These are phyloP conservation scores for Erythrocebus patas DNA, from an alignment of 2,113 vertebrate genomes.

Conservation along the genomic window DNA sequence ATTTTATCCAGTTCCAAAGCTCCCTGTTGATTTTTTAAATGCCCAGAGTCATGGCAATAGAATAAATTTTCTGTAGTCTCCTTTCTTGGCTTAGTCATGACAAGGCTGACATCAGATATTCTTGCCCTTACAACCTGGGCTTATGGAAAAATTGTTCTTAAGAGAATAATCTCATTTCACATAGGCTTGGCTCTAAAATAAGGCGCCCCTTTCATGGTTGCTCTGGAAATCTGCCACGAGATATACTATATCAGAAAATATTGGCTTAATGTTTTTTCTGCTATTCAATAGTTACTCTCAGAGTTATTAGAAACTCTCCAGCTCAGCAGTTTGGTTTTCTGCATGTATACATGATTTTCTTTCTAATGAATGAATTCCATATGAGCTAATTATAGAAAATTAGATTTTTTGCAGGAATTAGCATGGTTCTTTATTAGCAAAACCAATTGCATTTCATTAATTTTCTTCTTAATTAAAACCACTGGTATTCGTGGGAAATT, in stretches of 20 bases:
- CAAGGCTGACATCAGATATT: neutral
- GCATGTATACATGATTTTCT: neutral
- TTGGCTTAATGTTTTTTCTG: slow-evolving; percentile 45
- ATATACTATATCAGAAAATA: slow-evolving; percentile 35
- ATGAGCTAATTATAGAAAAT: slow-evolving; percentile 32
- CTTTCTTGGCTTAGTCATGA: neutral
- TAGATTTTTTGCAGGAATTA: neutral
- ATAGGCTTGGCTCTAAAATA: slow-evolving; percentile 35
- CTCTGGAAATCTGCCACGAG: slow-evolving; percentile 42
- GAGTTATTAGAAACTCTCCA: slow-evolving; percentile 20
- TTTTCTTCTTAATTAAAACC: slow-evolving; percentile 57
- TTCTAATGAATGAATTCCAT: slow-evolving; percentile 48
- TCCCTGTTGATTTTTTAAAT: neutral
- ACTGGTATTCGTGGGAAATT: slow-evolving; percentile 44
- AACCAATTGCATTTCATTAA: slow-evolving; percentile 36
- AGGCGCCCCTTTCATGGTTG: slow-evolving; percentile 49
- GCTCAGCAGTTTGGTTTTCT: slow-evolving; percentile 10
- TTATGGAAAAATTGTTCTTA: slow-evolving; percentile 32
- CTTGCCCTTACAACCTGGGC: neutral
- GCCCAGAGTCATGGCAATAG: neutral
- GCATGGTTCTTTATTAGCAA: slow-evolving; percentile 18
- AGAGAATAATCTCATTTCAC: slow-evolving; percentile 44
- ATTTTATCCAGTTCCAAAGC: neutral
- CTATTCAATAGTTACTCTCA: neutral
- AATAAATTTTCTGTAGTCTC: neutral